phyloP scores from a whole-genome alignment of 1,140 invertebrate species.

The Argopecten irradians region DNA sequence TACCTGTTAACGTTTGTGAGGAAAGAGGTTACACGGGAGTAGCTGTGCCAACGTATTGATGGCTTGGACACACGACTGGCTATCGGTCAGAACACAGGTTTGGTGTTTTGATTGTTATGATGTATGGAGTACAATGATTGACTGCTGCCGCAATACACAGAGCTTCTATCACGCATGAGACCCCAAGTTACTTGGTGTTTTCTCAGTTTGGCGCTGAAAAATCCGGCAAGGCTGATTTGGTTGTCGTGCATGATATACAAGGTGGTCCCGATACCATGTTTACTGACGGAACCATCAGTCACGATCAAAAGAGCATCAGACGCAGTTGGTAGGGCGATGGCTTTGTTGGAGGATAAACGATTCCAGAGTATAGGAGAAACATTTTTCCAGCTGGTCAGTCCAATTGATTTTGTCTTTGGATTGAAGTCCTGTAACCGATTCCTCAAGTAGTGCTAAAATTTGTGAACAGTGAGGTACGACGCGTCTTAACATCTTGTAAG shows the following conservation, averaged over 20 bases:
- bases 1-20: conserved; percentile 44
- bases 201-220: conserved; percentile 50
- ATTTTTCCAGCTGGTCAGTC: conserved; percentile 39
- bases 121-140: conserved; percentile 54
- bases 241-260: conserved; percentile 42
- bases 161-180: conserved; percentile 54
- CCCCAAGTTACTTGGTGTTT: conserved; percentile 45
- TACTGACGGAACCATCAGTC: conserved; percentile 53
- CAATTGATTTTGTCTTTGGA: conserved; percentile 49
- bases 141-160: conserved; percentile 40
- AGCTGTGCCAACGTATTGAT: conserved; percentile 44
- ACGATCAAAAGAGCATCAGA: conserved; percentile 56
- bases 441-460: conserved; percentile 44
- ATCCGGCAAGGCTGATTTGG: conserved; percentile 37
- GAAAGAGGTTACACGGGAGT: conserved; percentile 46
- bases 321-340: conserved; percentile 46
- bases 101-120: conserved; percentile 48
- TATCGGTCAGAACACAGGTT: conserved; percentile 52
- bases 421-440: conserved; percentile 42
- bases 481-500: conserved; percentile 48
- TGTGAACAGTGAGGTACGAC: conserved; percentile 51
- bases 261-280: conserved; percentile 49
- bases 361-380: conserved; percentile 38
- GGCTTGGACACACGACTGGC: conserved; percentile 51
- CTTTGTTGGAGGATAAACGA: conserved; percentile 27